Percentiles rank a stretch among this genome's conserved stretches.
phyloP scores from a whole-genome alignment of 2,797 vertebrate species.

The Enteromius radiatus region DNA sequence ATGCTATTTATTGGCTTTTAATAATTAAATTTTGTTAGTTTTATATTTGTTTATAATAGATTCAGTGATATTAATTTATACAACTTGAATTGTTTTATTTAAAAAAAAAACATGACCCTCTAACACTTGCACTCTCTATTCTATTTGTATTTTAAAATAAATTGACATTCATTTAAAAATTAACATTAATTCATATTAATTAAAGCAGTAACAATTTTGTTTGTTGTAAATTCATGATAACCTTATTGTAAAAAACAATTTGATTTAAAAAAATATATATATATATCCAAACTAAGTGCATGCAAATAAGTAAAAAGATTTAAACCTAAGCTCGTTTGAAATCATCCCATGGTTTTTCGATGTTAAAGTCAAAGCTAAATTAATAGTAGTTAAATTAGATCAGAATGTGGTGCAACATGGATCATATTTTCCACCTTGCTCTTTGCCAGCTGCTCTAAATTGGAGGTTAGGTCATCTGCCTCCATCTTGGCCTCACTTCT shows the following conservation, averaged over 20 bases:
- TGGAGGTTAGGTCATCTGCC: constrained; percentile 86
- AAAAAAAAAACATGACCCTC: neutral
- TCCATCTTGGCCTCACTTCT: constrained; percentile 92
- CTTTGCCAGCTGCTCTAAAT: constrained; percentile 88
- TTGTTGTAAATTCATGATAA: constrained; percentile 2
- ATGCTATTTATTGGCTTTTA: neutral
- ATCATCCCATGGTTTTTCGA: constrained; percentile 1
- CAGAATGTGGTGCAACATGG: constrained; percentile 17
- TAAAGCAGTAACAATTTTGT: neutral
- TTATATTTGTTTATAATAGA: neutral
- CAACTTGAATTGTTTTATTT: neutral
- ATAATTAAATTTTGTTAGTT: neutral
- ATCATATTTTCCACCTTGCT: constrained; percentile 80
- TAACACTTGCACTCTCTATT: too few species aligned
- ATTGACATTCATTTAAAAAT: neutral
- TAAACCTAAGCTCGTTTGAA: constrained; percentile 22
- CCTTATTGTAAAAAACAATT: neutral
- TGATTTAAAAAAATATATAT: constrained; percentile 2
- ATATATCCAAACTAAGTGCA: neutral
- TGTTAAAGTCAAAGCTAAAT: constrained; percentile 28
- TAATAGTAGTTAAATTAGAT: constrained; percentile 35
- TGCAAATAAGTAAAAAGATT: neutral
- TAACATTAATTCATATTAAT: neutral
- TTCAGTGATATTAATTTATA: neutral
- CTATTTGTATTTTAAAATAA: too few species aligned